Evolutionary conservation across 2,888 invertebrate genomes (phyloP).

Genomic region (Troglohyphantes excavatus): DNA sequence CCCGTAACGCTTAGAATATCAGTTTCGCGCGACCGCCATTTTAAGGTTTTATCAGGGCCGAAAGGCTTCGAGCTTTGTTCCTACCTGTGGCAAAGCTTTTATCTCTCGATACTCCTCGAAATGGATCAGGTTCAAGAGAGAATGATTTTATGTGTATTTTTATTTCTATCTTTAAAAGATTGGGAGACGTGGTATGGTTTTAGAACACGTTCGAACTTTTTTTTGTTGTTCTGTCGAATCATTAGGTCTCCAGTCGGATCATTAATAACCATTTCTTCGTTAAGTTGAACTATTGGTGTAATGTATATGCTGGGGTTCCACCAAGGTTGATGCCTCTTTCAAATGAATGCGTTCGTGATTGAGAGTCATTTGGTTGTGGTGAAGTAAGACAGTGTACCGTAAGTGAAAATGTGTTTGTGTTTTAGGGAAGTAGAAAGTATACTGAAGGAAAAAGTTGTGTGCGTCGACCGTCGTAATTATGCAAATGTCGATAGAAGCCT

Average conservation of each 20-base stretch:
- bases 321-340: slow-evolving; percentile 1
- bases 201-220: neutral
- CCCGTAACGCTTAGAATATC: slow-evolving; percentile 10
- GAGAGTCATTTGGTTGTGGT: neutral
- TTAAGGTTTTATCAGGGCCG: slow-evolving; percentile 16
- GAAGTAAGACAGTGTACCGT: neutral
- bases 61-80: neutral
- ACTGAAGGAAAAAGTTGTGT: slow-evolving; percentile 1
- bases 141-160: neutral
- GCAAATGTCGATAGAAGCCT: neutral
- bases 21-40: neutral
- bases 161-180: neutral
- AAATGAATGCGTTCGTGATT: slow-evolving; percentile 16
- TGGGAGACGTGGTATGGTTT: slow-evolving; percentile 12
- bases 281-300: slow-evolving; percentile 1
- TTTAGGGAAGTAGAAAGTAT: neutral
- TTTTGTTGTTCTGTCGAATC: neutral
- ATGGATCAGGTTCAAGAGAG: slow-evolving; percentile 64
- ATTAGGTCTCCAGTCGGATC: slow-evolving; percentile 20
- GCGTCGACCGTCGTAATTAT: neutral
- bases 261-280: slow-evolving; percentile 42
- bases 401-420: neutral
- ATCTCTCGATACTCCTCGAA: neutral
- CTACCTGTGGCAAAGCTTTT: slow-evolving; percentile 4
- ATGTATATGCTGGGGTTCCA: neutral